Evolutionary conservation across 2,888 invertebrate genomes (phyloP), one percentile per base, ranked within the genome.

Genomic region (Phyto melanocephala): DNA sequence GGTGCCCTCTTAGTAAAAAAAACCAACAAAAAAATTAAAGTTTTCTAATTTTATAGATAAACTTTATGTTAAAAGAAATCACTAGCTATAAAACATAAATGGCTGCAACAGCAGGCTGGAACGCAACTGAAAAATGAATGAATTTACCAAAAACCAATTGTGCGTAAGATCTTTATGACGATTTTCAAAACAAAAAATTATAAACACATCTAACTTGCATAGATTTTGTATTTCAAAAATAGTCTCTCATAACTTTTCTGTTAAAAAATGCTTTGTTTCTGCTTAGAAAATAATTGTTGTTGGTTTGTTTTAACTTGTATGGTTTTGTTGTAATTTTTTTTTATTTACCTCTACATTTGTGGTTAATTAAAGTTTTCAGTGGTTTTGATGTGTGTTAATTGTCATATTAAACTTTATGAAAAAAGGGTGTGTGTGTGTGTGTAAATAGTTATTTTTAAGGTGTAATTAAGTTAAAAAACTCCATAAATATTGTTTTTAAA

Each of bases 91-190:
- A n/a, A 13, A 17, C 28, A 40, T 15, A 50, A n/a, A 40, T 7
- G 20, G n/a, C 22, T 52, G 52, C 52, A 52, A 13, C 6, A 47
- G 47, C 3, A 15, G 6, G 15, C 2, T 15, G 15, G 1, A 5
- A 15, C 15, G 6, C n/a, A 52, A n/a, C 13, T 28, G 3, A 52
- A 28, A 52, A 42, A n/a, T 15, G 3, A 15, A 52, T 45, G 20
- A 52, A 78, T 37, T 82, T 70, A 79, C 60, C 67, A 28, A 70
- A 79, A 71, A 28, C 28, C 60, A 71, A 82, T 79, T 79, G 71
- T 82, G 82, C 71, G 79, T 76, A 76, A 79, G 79, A 71, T 65
- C 63, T 71, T 62, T 79, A 74, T 70, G 62, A 52, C 78, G 37
- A 56, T 63, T 22, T 71, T 28, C 17, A 60, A 40, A 20, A n/a